Evolutionary conservation across 2,113 vertebrate species (phyloP), one percentile per base, ranked within the genome.

Genomic region (Syrmaticus mikado): DNA sequence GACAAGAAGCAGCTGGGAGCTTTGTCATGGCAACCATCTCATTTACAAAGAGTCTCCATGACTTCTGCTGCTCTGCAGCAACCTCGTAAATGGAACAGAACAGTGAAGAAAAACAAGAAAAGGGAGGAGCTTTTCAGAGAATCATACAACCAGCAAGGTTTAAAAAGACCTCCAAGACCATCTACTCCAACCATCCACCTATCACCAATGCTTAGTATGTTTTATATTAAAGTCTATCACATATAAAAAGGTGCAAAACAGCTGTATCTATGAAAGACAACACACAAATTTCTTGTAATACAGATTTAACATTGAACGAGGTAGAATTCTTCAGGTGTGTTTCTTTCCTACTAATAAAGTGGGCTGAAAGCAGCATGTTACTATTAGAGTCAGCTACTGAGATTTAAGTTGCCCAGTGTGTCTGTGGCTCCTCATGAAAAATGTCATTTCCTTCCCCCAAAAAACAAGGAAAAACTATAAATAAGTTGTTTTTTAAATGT

Each of bases 11-110:
- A 91, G 75, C 84, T 83, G 82, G 79, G 60, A 93, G 40, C 19
- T 62, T 82, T 94, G 74, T 41, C 86, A 95, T 92, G 86, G 89
- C 83, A 96, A 95, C 94, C 52, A 48, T 68, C 70, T 93, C 20
- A 79, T 83, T 84, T 86, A 57, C 53, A 70, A 71, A 75, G 77
- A 91, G 57, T 81, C 64, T 83, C 57, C 52, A 15, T 92, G 77
- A 84, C 70, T 93, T 89, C 24, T 75, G 36, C 70, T 89, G 60
- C 82, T 91, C 84, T 93, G 80, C 52, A 87, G 41, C 84, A 93
- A 91, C 50, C 62, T 85, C 34, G 20, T 36, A 55, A 75, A 20
- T 84, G 65, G 79, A 82, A 58, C 19, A 62, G 36, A 24, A 53
- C 10, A 65, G 70, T 8, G 52, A 9, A n/a, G 27, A 67, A 28